Evolutionary conservation across 1,140 invertebrate genomes (phyloP).

Genomic region (Phymastichus coffea): DNA sequence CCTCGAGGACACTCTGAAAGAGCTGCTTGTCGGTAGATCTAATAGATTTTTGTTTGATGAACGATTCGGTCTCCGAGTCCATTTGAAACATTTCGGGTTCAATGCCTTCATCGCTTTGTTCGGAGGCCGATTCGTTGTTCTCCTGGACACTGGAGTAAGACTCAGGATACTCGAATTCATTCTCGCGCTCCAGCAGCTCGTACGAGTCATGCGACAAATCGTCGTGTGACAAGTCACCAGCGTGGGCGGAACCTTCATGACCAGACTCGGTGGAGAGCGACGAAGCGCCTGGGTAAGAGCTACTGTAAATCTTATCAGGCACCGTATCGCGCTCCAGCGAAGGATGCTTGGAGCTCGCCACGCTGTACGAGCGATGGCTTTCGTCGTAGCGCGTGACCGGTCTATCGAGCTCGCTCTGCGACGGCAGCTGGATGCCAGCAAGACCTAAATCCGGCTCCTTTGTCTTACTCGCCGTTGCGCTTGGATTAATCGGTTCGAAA

Average conservation of each 20-base stretch:
- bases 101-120: slow-evolving; percentile 53
- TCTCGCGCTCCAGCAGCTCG: slow-evolving; percentile 74
- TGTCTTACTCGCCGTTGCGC: background rate
- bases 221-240: slow-evolving; percentile 73
- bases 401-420: slow-evolving; percentile 65
- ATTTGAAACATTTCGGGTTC: slow-evolving; percentile 56
- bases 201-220: slow-evolving; percentile 88
- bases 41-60: slow-evolving; percentile 49
- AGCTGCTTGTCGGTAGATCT: slow-evolving; percentile 43
- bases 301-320: slow-evolving; percentile 74
- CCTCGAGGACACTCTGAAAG: slow-evolving; percentile 45
- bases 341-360: slow-evolving; percentile 58
- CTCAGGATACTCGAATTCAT: slow-evolving; percentile 53
- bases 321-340: slow-evolving; percentile 65
- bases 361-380: slow-evolving; percentile 64
- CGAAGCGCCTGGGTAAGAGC: slow-evolving; percentile 79
- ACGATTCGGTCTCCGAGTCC: slow-evolving; percentile 55
- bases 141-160: slow-evolving; percentile 50
- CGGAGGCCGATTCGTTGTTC: slow-evolving; percentile 43
- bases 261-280: slow-evolving; percentile 64
- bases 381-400: slow-evolving; percentile 77
- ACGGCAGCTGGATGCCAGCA: slow-evolving; percentile 46
- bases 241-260: slow-evolving; percentile 58
- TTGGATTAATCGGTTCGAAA: slow-evolving; percentile 54
- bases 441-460: slow-evolving; percentile 26